Evolutionary conservation across 2,113 vertebrate genomes (phyloP), one percentile per base, ranked within the genome.

Genomic region (Symphodus melops): DNA sequence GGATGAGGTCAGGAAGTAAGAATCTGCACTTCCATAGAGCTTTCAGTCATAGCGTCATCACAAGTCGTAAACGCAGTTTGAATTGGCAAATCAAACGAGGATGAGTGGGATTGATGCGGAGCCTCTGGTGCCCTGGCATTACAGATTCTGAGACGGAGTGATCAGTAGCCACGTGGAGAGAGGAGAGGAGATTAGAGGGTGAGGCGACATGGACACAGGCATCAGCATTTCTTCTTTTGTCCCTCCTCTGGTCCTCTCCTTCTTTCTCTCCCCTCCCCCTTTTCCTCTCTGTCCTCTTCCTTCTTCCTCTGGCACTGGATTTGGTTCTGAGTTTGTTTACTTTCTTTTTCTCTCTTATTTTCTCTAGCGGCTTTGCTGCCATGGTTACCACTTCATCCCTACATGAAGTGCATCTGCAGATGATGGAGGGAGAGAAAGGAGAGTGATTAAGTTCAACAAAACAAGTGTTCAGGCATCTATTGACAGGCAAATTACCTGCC

Each of bases 321-420:
- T 93, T 90, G 90, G 89, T 93, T 86, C 75, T 83, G 87, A 79
- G 86, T 95, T 92, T 88, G 87, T 88, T 91, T 89, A 86, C 85
- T 86, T 77, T 87, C 75, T 84, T 76, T 72, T 70, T 79, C 64
- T 84, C 79, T 80, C 76, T 75, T 69, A 63, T 79, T 76, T 76
- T 74, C 25, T 78, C 75, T 77, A 64, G 70, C 88, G 82, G 89
- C 93, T 94, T 93, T 92, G 92, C 86, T 90, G 89, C 89, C 87
- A 92, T 90, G 88, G 88, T 87, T 91, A 94, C 94, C 88, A 91
- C 92, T 92, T 93, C 79, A 84, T 88, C 74, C 91, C 92, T 96
- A 97, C 96, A 97, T 97, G 89, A 97, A 97, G 92, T 97, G 96
- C 96, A 97, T 97, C 96, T 97, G 92, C 64, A 91, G 93, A 88